These are phyloP conservation scores for Condylostylus longicornis DNA, from an alignment of 1,140 invertebrate genomes.

Conservation along the genomic window DNA sequence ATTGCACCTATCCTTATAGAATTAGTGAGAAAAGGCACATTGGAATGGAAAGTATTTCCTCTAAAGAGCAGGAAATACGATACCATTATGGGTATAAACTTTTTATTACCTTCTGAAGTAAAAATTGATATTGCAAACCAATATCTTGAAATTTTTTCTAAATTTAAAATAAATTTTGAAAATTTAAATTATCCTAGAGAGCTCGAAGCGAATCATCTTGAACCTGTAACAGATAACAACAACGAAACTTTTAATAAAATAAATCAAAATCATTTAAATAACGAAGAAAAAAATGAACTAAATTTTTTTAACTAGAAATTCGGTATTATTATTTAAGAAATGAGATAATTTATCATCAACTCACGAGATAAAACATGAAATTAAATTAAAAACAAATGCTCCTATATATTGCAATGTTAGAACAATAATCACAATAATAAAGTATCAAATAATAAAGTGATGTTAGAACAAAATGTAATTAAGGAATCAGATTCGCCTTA, in stretches of 20 bases:
- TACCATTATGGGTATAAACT: no score
- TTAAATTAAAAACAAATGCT: conserved; percentile 11
- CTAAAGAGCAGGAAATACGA: no score
- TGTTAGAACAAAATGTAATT: conserved; percentile 31
- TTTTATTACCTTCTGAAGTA: no score
- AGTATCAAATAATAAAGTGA: conserved; percentile 10
- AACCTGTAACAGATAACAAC: no score
- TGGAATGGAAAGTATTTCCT: no score
- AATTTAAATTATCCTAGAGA: no score
- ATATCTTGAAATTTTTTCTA: no score
- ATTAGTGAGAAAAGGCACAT: no score
- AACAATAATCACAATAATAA: conserved; percentile 29
- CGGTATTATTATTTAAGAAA: conserved; percentile 1
- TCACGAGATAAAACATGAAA: conserved; percentile 14
- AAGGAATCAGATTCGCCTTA: conserved; percentile 21
- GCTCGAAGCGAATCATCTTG: no score
- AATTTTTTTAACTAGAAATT: background rate
- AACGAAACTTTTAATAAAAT: conserved; percentile 1
- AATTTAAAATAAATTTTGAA: no score
- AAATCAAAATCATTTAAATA: background rate
- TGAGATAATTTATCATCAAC: conserved; percentile 1
- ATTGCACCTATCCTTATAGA: no score
- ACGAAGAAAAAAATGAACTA: background rate
- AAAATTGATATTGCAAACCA: no score
- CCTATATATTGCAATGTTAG: conserved; percentile 20